Evolutionary conservation across 2,888 invertebrate species (phyloP).

Genomic region (Tetrapedia diversipes): DNA sequence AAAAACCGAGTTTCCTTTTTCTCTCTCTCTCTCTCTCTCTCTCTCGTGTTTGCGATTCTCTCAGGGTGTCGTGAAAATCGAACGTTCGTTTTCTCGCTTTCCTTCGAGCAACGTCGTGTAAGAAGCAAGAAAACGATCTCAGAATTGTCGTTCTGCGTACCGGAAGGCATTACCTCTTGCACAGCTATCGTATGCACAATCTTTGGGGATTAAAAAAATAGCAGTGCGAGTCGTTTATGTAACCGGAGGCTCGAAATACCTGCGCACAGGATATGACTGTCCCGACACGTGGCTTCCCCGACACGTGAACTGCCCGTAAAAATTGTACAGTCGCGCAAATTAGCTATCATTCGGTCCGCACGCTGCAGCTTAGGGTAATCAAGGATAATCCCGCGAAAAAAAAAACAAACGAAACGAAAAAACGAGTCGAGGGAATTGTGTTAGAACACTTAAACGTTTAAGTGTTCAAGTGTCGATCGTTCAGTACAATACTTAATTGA

Average conservation of each 20-base stretch:
- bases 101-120: too few relatives aligned
- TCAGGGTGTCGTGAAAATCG: too few relatives aligned
- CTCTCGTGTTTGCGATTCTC: too few relatives aligned
- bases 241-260: constrained; percentile 11
- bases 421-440: too few relatives aligned
- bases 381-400: neutral
- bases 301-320: neutral
- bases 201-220: neutral
- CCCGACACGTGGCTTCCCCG: constrained; percentile 8
- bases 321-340: neutral
- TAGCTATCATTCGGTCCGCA: neutral
- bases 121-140: too few relatives aligned
- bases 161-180: neutral
- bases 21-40: too few relatives aligned
- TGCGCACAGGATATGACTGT: constrained; percentile 8
- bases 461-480: too few relatives aligned
- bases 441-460: too few relatives aligned
- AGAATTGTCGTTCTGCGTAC: neutral
- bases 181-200: neutral
- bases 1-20: too few relatives aligned
- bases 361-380: too few relatives aligned
- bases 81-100: too few relatives aligned
- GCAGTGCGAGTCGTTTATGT: constrained; percentile 20
- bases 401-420: neutral
- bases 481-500: too few relatives aligned